Base-by-base conservation (phyloP, 1,140 invertebrate species). In the Oreohelix idahoensis region DNA sequence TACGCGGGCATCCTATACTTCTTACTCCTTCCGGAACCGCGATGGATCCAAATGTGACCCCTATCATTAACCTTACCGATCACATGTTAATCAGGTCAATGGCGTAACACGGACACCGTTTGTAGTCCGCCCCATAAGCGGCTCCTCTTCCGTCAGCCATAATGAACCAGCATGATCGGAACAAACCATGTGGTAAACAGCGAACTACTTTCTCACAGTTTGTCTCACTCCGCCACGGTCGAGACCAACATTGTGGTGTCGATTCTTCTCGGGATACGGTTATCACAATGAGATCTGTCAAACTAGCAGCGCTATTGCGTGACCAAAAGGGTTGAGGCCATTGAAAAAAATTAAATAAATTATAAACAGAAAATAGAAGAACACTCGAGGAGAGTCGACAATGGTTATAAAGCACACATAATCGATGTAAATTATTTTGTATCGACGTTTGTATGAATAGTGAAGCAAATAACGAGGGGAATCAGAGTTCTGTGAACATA, bases 191-290 rank as follows among this genome's bases (percentile, higher is more conserved):
- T 74, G 71, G 38, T 74, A 23, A 42, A 42, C 38, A 39, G 71
- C 38, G 71, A 39, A 74, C 71, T 74, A 74, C 71, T 42, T 74
- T 74, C 71, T 74, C 71, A 74, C 71, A 74, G 36, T 74, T 42
- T 74, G 71, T 74, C 71, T 74, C 71, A 74, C 71, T 74, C 71
- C 71, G 71, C 71, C 35, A n/a, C 71, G 4, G 71, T 29, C 71
- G 38, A 42, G 26, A 15, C 69, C 29, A 10, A 2, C 11, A 58
- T 5, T 11, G 71, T 20, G 36, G 71, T 74, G 71, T 74, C 38
- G 38, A 45, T 38, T 74, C 5, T 74, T 70, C 71, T 17, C 0
- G 38, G 5, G 38, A 38, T 45, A 45, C 39, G 39, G 15, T 13
- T 4, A 15, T 13, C 5, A 74, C 71, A 74, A 74, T 38, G 42